A percentile compares a stretch with the other conserved stretches of the same genome.
These are phyloP conservation scores for Druon quercuslanigerum DNA, from an alignment of 1,140 invertebrate genomes.

Conservation along the genomic window DNA sequence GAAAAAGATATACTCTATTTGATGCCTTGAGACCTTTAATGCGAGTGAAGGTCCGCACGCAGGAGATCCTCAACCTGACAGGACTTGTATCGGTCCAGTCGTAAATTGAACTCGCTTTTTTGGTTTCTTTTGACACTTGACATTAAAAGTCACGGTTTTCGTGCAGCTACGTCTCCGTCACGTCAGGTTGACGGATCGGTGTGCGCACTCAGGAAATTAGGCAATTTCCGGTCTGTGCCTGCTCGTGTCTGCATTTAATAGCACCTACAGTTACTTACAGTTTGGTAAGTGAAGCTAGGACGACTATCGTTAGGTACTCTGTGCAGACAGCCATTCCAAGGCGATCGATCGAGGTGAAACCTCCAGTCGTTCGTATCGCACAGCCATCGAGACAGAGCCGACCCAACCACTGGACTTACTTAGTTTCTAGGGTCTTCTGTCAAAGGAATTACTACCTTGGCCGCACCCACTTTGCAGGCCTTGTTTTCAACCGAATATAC, in stretches of 20 bases:
- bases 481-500: constrained; percentile 31
- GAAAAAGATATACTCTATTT: too few species aligned
- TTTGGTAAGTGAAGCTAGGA: constrained; percentile 64
- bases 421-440: constrained; percentile 13
- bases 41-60: too few species aligned
- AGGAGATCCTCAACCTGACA: not conserved
- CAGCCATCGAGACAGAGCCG: not conserved
- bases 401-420: constrained; percentile 6
- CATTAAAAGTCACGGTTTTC: constrained; percentile 75
- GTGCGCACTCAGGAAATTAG: constrained; percentile 77
- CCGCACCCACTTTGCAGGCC: constrained; percentile 35
- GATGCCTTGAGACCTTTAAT: too few species aligned
- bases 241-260: constrained; percentile 75
- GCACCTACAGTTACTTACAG: constrained; percentile 69
- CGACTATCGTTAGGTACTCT: constrained; percentile 65
- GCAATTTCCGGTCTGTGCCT: constrained; percentile 75
- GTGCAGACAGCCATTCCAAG: constrained; percentile 57
- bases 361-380: constrained; percentile 43
- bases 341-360: constrained; percentile 64
- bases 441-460: constrained; percentile 16
- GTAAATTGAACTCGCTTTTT: constrained; percentile 38
- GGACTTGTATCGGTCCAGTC: not conserved
- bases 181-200: constrained; percentile 75
- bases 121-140: constrained; percentile 74
- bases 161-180: constrained; percentile 71